Conservation (phyloP, 1,140 invertebrate genomes). For the Hyposmocoma kahamanoa region DNA sequence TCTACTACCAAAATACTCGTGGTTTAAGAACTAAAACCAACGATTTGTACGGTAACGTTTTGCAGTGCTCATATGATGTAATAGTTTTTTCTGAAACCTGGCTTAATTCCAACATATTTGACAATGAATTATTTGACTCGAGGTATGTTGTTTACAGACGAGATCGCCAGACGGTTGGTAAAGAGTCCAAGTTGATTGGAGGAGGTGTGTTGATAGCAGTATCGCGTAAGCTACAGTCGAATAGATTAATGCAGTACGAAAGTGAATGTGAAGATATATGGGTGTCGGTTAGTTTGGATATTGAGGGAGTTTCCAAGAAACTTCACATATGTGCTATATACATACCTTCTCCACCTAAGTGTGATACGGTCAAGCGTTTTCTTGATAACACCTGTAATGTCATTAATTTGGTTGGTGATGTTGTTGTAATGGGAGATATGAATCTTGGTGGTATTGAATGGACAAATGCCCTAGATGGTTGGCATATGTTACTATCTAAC, state of each 20-base stretch:
- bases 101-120: not conserved
- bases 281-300: not conserved
- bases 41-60: not conserved
- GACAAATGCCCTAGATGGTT: not conserved
- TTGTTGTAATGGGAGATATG: not conserved
- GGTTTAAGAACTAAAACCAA: slow-evolving; percentile 1
- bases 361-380: not conserved
- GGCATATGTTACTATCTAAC: not conserved
- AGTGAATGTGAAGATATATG: not conserved
- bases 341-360: not conserved
- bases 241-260: not conserved
- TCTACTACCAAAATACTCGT: slow-evolving; percentile 3
- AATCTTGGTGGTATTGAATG: not conserved
- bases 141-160: not conserved
- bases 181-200: not conserved
- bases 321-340: not conserved
- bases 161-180: not conserved
- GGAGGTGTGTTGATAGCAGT: slow-evolving; percentile 4
- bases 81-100: slow-evolving; percentile 3
- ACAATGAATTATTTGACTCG: not conserved
- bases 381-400: not conserved
- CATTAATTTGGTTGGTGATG: not conserved
- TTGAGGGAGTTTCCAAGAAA: not conserved
- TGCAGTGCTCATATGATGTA: not conserved
- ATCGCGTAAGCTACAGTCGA: not conserved